These are phyloP conservation scores for Crossaster papposus DNA, from an alignment of 53 echinoderm and acorn worm species.

Conservation along the genomic window DNA sequence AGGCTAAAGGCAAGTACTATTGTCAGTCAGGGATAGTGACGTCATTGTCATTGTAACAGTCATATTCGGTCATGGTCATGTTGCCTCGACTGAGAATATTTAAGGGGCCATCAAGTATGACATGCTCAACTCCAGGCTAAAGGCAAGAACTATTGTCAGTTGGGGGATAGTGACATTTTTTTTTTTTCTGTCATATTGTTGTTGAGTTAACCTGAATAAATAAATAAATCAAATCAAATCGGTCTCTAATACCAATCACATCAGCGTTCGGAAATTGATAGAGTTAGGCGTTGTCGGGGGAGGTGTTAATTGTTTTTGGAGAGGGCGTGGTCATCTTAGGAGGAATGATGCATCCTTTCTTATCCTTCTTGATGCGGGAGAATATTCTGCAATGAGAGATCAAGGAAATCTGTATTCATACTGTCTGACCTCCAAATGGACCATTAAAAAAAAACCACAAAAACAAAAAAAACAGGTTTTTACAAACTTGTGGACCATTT, in stretches of 20 bases:
- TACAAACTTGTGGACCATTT: too few relatives aligned
- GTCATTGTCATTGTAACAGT: background rate
- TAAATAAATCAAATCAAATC: too few relatives aligned
- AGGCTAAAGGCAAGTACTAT: slow-evolving; percentile 81
- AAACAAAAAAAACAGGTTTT: background rate
- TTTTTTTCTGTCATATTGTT: too few relatives aligned
- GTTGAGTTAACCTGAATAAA: too few relatives aligned
- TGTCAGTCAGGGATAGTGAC: background rate
- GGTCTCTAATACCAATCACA: too few relatives aligned
- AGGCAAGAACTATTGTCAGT: slow-evolving; percentile 66
- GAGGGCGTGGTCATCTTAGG: too few relatives aligned
- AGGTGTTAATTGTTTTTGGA: too few relatives aligned
- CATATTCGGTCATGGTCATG: too few relatives aligned
- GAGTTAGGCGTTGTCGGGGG: too few relatives aligned
- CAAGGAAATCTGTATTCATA: slow-evolving; percentile 42
- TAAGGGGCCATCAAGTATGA: slow-evolving; percentile 93
- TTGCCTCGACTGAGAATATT: slow-evolving; percentile 95
- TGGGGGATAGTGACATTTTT: too few relatives aligned
- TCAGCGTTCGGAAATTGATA: too few relatives aligned
- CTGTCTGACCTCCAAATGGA: slow-evolving; percentile 25
- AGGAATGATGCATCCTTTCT: slow-evolving; percentile 58
- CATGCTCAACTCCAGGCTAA: slow-evolving; percentile 93
- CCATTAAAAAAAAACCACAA: too few relatives aligned
- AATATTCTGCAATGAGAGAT: slow-evolving; percentile 17
- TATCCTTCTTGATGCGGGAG: slow-evolving; percentile 45